Evolutionary conservation across 2,888 invertebrate genomes (phyloP).

Genomic region (Meliscaeva auricollis): DNA sequence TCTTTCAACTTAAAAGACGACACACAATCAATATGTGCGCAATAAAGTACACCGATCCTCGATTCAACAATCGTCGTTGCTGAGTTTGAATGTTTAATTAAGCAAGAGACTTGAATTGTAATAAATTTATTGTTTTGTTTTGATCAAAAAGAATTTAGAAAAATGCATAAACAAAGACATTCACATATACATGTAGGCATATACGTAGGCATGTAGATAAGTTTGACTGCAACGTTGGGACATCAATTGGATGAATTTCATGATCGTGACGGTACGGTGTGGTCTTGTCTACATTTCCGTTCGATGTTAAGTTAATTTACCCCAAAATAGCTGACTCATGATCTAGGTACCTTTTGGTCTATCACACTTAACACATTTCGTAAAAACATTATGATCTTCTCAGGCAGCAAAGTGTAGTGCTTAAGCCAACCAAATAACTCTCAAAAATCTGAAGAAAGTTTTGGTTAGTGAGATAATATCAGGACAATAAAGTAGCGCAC

Average conservation of each 20-base stretch:
- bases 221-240: neutral
- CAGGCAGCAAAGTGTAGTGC: too few species aligned
- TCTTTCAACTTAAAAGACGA: constrained; percentile 45
- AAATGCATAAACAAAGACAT: neutral
- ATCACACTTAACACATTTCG: too few species aligned
- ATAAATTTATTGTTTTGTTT: constrained; percentile 55
- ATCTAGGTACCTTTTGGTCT: too few species aligned
- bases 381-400: too few species aligned
- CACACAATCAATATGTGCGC: constrained; percentile 43
- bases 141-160: constrained; percentile 7
- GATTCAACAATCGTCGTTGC: constrained; percentile 29
- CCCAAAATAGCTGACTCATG: neutral
- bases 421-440: too few species aligned
- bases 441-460: too few species aligned
- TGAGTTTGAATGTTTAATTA: constrained; percentile 68
- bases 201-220: neutral
- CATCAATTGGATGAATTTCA: neutral
- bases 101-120: constrained; percentile 51
- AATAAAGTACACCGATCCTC: constrained; percentile 50
- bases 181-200: too few species aligned
- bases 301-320: neutral
- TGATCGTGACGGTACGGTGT: constrained; percentile 25
- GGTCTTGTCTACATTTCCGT: constrained; percentile 30
- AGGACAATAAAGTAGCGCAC: too few species aligned
- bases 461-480: too few species aligned